These are phyloP conservation scores for Euplexia lucipara DNA, from an alignment of 2,888 invertebrate genomes.

Conservation along the genomic window DNA sequence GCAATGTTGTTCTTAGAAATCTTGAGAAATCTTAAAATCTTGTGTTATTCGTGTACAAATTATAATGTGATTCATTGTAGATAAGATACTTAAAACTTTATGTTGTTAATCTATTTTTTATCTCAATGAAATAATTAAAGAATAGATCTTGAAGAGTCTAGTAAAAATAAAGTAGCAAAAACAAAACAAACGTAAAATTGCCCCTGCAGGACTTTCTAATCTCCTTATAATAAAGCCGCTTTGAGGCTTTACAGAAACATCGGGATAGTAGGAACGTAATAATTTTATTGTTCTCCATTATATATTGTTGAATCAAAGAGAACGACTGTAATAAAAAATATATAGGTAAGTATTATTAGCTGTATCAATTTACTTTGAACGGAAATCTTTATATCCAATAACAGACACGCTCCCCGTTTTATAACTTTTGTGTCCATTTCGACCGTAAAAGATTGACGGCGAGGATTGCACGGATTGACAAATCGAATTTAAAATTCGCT, in stretches of 20 bases:
- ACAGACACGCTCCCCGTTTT: slow-evolving; percentile 46
- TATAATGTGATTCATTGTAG: background rate
- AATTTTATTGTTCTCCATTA: slow-evolving; percentile 46
- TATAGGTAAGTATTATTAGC: slow-evolving; percentile 29
- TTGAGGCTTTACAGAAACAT: slow-evolving; percentile 42
- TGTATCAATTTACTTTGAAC: slow-evolving; percentile 49
- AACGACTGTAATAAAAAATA: slow-evolving; percentile 11
- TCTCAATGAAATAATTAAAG: slow-evolving; percentile 5
- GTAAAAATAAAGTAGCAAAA: slow-evolving; percentile 26
- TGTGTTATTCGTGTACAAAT: slow-evolving; percentile 17
- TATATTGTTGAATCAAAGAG: slow-evolving; percentile 26
- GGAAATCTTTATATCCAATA: slow-evolving; percentile 56
- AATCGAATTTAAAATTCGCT: slow-evolving; percentile 40
- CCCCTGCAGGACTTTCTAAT: slow-evolving; percentile 50
- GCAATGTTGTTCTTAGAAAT: slow-evolving; percentile 45
- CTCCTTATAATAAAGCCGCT: slow-evolving; percentile 57
- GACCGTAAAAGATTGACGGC: slow-evolving; percentile 20
- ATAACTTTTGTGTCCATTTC: slow-evolving; percentile 36
- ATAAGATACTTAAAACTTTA: background rate
- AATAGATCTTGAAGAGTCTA: background rate
- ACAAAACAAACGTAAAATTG: slow-evolving; percentile 31
- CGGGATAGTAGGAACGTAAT: slow-evolving; percentile 22
- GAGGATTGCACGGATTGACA: slow-evolving; percentile 26
- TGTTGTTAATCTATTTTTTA: background rate
- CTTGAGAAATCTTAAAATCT: slow-evolving; percentile 18